phyloP scores from a whole-genome alignment of 2,888 invertebrate genomes.

The Tribolium freemani region DNA sequence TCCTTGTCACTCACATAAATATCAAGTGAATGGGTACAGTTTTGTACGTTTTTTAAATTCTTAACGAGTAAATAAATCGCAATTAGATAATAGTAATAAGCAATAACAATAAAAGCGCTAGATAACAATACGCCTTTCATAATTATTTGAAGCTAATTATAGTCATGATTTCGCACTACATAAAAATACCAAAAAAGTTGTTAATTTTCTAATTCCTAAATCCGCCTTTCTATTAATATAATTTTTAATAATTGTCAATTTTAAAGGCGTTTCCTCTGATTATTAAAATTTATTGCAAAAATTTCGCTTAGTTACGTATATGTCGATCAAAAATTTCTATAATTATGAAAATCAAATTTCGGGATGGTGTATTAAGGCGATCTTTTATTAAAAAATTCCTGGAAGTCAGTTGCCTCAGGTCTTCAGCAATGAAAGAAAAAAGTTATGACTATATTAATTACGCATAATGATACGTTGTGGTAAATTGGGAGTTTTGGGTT shows the following conservation, averaged over 20 bases:
- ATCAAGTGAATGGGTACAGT: conserved; percentile 21
- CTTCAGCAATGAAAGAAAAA: conserved; percentile 12
- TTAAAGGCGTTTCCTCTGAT: neutral
- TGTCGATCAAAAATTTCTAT: neutral
- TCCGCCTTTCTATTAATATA: neutral
- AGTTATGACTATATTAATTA: conserved; percentile 29
- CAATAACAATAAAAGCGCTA: conserved; percentile 19
- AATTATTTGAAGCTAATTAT: conserved; percentile 22
- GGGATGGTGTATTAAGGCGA: conserved; percentile 3
- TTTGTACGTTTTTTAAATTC: conserved; percentile 7
- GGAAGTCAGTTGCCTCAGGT: conserved; percentile 1
- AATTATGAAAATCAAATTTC: neutral
- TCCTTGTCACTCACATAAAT: conserved; percentile 6
- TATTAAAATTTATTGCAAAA: neutral
- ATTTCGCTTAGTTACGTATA: neutral
- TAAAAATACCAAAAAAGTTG: neutral
- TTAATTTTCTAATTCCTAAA: neutral
- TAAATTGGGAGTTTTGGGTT: conserved; percentile 16
- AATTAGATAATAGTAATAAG: conserved; percentile 33
- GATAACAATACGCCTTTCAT: conserved; percentile 31
- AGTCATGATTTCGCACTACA: neutral
- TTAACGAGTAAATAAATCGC: conserved; percentile 23
- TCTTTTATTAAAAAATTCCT: conserved; percentile 17
- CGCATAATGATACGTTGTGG: conserved; percentile 25
- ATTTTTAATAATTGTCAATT: neutral